Evolutionary conservation across 2,797 vertebrate species (phyloP).

Genomic region (Peromyscus nudipes): DNA sequence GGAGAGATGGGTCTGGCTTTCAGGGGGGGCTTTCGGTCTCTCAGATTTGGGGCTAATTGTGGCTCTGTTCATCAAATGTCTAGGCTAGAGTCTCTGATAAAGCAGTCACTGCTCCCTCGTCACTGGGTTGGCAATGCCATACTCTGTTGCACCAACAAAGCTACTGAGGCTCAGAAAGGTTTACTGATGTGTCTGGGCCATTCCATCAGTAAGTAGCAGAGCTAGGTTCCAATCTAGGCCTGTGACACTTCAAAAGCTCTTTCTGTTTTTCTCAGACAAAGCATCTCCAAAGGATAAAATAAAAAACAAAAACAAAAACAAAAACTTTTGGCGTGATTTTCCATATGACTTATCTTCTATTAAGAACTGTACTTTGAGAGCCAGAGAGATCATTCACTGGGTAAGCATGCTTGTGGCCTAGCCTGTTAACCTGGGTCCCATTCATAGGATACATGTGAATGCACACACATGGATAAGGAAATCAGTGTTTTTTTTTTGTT

Average conservation of each 20-base stretch:
- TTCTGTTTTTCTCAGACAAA: conserved; percentile 48
- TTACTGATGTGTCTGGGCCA: not conserved
- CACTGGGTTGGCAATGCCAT: not conserved
- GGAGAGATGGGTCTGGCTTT: conserved; percentile 76
- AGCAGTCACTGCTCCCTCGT: not conserved
- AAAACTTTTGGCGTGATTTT: not conserved
- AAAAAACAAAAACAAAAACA: no score
- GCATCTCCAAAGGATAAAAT: conserved; percentile 80
- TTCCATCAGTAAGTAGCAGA: not conserved
- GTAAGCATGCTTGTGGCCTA: not conserved
- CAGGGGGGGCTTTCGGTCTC: not conserved
- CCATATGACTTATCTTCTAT: not conserved
- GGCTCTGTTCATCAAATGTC: not conserved
- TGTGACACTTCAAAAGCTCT: conserved; percentile 34
- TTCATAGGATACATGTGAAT: not conserved
- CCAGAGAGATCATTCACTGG: not conserved
- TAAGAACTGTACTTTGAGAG: conserved; percentile 19
- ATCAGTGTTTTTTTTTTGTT: not conserved
- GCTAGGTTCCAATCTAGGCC: not conserved
- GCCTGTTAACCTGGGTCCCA: not conserved
- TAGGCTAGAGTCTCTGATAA: not conserved
- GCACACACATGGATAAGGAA: not conserved
- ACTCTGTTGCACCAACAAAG: not conserved
- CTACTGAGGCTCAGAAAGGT: not conserved
- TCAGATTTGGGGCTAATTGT: not conserved